Evolutionary conservation across 2,113 vertebrate genomes (phyloP), one percentile per base, ranked within the genome.

Genomic region (Ptilorrhoa leucosticta): DNA sequence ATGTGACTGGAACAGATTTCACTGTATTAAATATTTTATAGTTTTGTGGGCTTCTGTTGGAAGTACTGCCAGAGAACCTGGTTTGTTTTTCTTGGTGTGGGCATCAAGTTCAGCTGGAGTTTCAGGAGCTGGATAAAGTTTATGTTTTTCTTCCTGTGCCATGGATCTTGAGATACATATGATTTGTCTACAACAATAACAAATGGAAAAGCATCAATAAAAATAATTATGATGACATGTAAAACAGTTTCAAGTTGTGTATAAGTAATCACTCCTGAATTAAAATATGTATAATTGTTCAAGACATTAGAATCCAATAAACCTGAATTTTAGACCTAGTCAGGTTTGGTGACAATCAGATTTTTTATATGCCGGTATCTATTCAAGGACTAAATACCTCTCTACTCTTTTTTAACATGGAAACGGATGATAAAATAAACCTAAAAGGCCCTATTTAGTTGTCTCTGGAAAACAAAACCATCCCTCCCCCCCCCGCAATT

Each of bases 401-500:
- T 65, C 39, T 80, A 48, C 13, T 9, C 1, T 22, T 66, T 35
- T 30, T 65, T 65, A 70, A 37, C 2, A 28, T 24, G 24, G 39
- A 76, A 75, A 48, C 1, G 17, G 10, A 60, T 22, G 13, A 70
- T 7, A 35, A 79, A 80, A 24, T 26, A 71, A 18, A 71, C 11
- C 6, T 60, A 27, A 30, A 33, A 35, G 18, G 1, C 27, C 18
- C 9, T 50, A 31, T 11, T 31, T 19, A 1, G 2, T 27, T 89
- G 8, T 13, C 17, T 60, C 10, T 54, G 14, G 4, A 57, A 73
- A 89, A 81, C 4, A 54, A 50, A 35, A 6, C 17, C 26, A 15
- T 1, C 2, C 9, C 0, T 20, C 30, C 47, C 47, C 45, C 16
- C 51, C 11, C 6, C 10, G 6, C 5, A 24, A 1, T 35, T 69